Conservation (phyloP, 2,888 invertebrate species). For the Hydropsyche betteni region DNA sequence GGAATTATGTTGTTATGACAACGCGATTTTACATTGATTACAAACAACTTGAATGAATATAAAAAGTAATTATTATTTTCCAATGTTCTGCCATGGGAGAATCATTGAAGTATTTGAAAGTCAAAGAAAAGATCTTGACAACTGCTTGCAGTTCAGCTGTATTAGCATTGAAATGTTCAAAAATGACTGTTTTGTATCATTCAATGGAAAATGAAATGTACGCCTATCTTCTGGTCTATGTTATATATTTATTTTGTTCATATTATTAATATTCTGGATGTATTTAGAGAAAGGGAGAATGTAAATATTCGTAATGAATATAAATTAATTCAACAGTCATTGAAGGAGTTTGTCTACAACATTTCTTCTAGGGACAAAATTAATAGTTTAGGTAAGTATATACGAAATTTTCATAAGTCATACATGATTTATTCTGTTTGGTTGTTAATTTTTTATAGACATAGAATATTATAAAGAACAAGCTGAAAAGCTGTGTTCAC, state of each 20-base stretch:
- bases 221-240: not conserved
- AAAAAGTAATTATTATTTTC: too few relatives aligned
- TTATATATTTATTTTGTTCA: not conserved
- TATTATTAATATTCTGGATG: not conserved
- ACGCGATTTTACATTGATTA: too few relatives aligned
- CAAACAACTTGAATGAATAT: too few relatives aligned
- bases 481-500: conserved; percentile 36
- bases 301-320: not conserved
- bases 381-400: conserved; percentile 42
- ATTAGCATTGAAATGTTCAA: conserved; percentile 28
- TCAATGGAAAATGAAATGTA: conserved; percentile 26
- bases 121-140: conserved; percentile 40
- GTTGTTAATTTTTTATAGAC: conserved; percentile 40
- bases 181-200: conserved; percentile 18
- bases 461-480: conserved; percentile 41
- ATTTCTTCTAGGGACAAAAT: conserved; percentile 42
- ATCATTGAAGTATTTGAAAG: conserved; percentile 34
- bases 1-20: too few relatives aligned
- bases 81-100: conserved; percentile 25
- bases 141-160: conserved; percentile 17
- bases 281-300: not conserved
- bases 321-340: conserved; percentile 17
- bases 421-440: not conserved
- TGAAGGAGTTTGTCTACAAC: conserved; percentile 35
- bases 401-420: not conserved